phyloP scores from a whole-genome alignment of 2,888 invertebrate genomes.

The Esperia sulphurella region DNA sequence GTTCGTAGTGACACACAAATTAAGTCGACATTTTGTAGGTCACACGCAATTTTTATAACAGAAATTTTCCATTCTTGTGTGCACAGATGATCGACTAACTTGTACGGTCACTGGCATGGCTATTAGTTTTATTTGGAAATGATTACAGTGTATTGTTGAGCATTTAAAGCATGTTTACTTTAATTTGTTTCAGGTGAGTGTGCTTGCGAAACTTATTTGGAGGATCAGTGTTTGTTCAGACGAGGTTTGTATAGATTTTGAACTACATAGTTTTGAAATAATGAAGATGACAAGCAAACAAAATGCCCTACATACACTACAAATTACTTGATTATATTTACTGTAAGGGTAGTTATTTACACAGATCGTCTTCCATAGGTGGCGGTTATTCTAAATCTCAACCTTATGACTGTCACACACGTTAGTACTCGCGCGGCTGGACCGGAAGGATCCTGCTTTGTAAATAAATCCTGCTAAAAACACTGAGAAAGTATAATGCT shows the following conservation, averaged over 20 bases:
- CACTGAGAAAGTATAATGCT: not conserved
- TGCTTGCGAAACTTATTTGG: slow-evolving; percentile 1
- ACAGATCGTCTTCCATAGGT: too few relatives aligned
- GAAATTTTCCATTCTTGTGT: slow-evolving; percentile 29
- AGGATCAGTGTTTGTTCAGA: not conserved
- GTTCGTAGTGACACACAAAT: slow-evolving; percentile 22
- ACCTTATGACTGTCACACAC: too few relatives aligned
- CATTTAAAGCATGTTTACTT: slow-evolving; percentile 23
- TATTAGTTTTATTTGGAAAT: slow-evolving; percentile 35
- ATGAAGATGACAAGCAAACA: too few relatives aligned
- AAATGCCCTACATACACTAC: too few relatives aligned
- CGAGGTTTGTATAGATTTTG: slow-evolving; percentile 23
- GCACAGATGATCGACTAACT: slow-evolving; percentile 48
- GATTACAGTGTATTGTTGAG: slow-evolving; percentile 20
- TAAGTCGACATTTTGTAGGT: slow-evolving; percentile 39
- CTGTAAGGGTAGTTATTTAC: too few relatives aligned
- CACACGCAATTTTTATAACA: slow-evolving; percentile 29
- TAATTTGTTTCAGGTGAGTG: slow-evolving; percentile 67
- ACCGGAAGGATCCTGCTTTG: too few relatives aligned
- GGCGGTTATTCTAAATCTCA: too few relatives aligned
- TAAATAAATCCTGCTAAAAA: too few relatives aligned
- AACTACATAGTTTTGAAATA: slow-evolving; percentile 5
- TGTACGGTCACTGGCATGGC: slow-evolving; percentile 45
- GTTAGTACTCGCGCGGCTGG: too few relatives aligned
- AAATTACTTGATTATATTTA: too few relatives aligned